Evolutionary conservation across 2,888 invertebrate genomes (phyloP).

Genomic region (Achlya flavicornis): DNA sequence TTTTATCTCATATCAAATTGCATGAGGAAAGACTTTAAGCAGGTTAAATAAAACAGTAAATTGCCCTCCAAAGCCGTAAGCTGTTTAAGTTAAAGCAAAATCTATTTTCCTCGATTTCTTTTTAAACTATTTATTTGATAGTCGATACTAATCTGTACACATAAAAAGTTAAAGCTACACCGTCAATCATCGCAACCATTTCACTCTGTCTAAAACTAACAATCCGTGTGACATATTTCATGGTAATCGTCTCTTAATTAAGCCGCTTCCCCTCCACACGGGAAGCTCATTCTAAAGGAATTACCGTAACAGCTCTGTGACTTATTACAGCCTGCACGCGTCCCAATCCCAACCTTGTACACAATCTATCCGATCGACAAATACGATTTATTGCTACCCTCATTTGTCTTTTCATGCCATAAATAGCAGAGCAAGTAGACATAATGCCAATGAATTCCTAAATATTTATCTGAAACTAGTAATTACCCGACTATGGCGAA

Average conservation of each 20-base stretch:
- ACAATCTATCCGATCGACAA: background rate
- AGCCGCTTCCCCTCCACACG: background rate
- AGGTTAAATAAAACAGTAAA: background rate
- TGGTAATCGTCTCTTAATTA: background rate
- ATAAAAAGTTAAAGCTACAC: background rate
- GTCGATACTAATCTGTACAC: too few relatives aligned
- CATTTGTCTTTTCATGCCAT: too few relatives aligned
- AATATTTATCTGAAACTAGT: too few relatives aligned
- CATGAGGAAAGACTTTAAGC: background rate
- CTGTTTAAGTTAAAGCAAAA: background rate
- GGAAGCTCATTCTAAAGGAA: background rate
- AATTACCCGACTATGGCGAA: too few relatives aligned
- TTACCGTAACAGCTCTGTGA: background rate
- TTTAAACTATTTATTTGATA: background rate
- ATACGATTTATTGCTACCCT: too few relatives aligned
- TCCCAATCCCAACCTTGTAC: background rate
- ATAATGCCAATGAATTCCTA: too few relatives aligned
- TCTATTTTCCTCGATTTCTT: background rate
- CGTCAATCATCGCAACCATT: background rate
- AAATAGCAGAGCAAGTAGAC: too few relatives aligned
- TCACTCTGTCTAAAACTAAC: background rate
- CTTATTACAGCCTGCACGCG: background rate
- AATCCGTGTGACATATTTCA: slow-evolving; percentile 1
- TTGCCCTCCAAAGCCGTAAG: background rate
- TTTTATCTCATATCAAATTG: background rate